phyloP scores from a whole-genome alignment of 2,888 invertebrate species.

The Rhagonycha fulva region DNA sequence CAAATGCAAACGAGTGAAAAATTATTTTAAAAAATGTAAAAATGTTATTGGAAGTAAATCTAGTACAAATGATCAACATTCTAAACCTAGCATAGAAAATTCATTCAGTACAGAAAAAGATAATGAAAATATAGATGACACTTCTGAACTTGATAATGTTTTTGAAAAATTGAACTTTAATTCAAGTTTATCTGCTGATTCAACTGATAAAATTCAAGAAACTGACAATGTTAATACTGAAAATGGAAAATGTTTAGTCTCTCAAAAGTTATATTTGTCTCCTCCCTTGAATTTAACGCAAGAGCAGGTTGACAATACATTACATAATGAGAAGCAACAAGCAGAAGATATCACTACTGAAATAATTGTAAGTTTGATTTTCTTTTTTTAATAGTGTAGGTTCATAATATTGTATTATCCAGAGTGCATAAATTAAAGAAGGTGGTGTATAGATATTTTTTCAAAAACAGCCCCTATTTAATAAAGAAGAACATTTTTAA shows the following conservation, averaged over 20 bases:
- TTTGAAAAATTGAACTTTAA: slow-evolving; percentile 19
- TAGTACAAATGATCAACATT: slow-evolving; percentile 35
- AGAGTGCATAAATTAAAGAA: too few species aligned
- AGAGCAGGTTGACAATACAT: slow-evolving; percentile 44
- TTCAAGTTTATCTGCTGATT: slow-evolving; percentile 17
- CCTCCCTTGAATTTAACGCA: slow-evolving; percentile 49
- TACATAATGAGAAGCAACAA: slow-evolving; percentile 12
- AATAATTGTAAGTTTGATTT: slow-evolving; percentile 9
- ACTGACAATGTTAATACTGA: slow-evolving; percentile 34
- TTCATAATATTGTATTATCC: too few species aligned
- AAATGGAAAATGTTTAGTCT: slow-evolving; percentile 2
- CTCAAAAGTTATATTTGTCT: slow-evolving; percentile 37
- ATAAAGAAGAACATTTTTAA: too few species aligned
- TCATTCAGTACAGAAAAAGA: slow-evolving; percentile 44
- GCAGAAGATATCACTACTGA: slow-evolving; percentile 15
- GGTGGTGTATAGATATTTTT: too few species aligned
- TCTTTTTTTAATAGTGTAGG: background rate
- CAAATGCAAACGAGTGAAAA: slow-evolving; percentile 60
- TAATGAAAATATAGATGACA: slow-evolving; percentile 41
- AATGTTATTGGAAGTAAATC: slow-evolving; percentile 51
- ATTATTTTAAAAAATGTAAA: slow-evolving; percentile 59
- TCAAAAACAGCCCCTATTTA: too few species aligned
- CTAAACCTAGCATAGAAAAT: slow-evolving; percentile 22
- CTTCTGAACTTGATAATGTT: slow-evolving; percentile 39
- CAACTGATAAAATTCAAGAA: slow-evolving; percentile 38